phyloP scores from a whole-genome alignment of 2,797 vertebrate species.

The Petrocephalus schoutedeni region DNA sequence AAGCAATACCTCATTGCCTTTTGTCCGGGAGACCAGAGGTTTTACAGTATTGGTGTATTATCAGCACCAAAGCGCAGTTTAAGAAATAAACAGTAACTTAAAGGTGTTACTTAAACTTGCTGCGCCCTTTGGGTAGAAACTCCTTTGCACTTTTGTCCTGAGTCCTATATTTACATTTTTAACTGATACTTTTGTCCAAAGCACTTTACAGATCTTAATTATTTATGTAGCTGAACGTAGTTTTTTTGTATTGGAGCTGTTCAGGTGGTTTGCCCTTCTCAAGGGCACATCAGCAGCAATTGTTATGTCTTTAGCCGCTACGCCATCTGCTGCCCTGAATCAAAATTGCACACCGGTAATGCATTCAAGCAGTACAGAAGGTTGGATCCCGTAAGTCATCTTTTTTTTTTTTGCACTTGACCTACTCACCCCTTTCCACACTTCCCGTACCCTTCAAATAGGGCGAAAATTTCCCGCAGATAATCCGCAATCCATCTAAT shows the following conservation, averaged over 20 bases:
- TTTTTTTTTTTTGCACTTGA: background rate
- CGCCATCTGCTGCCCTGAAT: background rate
- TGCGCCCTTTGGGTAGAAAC: background rate
- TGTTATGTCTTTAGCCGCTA: background rate
- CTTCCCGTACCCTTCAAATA: background rate
- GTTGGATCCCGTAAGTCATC: background rate
- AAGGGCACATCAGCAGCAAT: background rate
- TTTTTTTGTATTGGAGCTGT: background rate
- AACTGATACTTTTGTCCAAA: background rate
- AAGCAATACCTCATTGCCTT: background rate
- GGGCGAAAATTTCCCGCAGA: background rate
- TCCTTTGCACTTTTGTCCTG: background rate
- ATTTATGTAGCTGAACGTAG: background rate
- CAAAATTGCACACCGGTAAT: background rate
- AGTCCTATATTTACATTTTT: background rate
- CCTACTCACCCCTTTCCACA: background rate
- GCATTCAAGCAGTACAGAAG: background rate
- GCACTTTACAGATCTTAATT: background rate
- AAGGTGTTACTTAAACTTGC: slow-evolving; percentile 1
- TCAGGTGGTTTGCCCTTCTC: background rate
- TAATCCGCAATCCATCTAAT: background rate
- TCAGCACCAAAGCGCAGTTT: background rate
- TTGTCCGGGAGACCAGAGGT: background rate
- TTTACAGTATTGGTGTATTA: background rate
- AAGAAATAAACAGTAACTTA: background rate